These are phyloP conservation scores for Indri indri DNA, from an alignment of 2,113 vertebrate genomes.

Conservation along the genomic window DNA sequence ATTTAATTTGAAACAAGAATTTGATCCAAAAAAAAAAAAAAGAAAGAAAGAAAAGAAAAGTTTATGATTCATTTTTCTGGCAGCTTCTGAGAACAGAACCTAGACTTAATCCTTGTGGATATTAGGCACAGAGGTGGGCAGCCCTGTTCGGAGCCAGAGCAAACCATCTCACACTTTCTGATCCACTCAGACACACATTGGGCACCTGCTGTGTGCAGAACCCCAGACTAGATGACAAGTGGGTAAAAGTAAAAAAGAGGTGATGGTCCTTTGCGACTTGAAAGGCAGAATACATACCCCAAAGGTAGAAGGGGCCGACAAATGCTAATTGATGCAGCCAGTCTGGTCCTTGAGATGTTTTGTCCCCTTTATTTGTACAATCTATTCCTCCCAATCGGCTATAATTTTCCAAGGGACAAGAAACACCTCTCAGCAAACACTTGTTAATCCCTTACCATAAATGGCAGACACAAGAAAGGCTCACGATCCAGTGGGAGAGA, in stretches of 20 bases:
- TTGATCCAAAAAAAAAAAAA: not conserved
- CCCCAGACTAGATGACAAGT: not conserved
- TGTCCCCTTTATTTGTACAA: not conserved
- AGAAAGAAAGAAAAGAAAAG: not conserved
- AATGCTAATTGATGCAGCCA: not conserved
- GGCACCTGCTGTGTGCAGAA: not conserved
- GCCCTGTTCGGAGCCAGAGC: not conserved
- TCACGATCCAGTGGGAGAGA: not conserved
- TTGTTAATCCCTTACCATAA: not conserved
- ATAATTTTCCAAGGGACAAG: not conserved
- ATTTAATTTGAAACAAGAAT: conserved; percentile 4
- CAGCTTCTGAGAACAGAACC: not conserved
- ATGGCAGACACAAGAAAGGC: not conserved
- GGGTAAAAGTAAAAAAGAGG: not conserved
- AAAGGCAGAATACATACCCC: not conserved
- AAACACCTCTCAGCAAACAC: not conserved
- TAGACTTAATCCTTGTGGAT: not conserved
- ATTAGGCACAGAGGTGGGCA: not conserved
- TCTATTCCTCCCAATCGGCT: not conserved
- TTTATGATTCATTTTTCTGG: not conserved
- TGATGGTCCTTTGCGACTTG: not conserved
- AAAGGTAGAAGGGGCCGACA: not conserved
- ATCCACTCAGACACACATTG: not conserved
- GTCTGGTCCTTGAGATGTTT: not conserved
- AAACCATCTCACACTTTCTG: not conserved